Percentiles rank a stretch among this genome's conserved stretches.
Evolutionary conservation across 92 coral and sea anemone genomes (phyloP).

Genomic region (Epizoanthus illoricatus): DNA sequence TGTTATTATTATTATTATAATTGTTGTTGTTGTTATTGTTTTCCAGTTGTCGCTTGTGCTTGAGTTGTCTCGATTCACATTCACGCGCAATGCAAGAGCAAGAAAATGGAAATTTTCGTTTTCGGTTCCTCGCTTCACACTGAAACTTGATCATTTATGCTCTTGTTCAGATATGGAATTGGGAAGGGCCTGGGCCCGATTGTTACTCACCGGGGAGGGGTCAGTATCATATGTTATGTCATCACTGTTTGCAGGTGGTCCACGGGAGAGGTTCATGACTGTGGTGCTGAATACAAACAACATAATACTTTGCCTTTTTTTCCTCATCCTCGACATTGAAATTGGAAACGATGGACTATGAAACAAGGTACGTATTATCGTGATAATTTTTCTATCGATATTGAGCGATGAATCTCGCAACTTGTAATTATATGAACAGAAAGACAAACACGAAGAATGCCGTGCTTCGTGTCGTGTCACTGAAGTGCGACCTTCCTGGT

Average conservation of each 20-base stretch:
- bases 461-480: neutral
- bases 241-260: constrained; percentile 38
- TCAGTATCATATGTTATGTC: constrained; percentile 27
- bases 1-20: too few species aligned
- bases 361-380: constrained; percentile 5
- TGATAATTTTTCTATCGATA: neutral
- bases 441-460: too few species aligned
- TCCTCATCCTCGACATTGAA: neutral
- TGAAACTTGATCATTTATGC: too few species aligned
- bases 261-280: constrained; percentile 12
- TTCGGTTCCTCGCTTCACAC: too few species aligned
- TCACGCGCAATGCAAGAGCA: too few species aligned
- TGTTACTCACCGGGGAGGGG: constrained; percentile 7
- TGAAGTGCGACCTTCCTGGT: neutral
- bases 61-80: too few species aligned
- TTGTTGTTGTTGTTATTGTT: too few species aligned
- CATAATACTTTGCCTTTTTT: neutral
- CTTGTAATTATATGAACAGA: neutral
- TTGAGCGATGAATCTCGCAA: neutral
- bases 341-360: neutral
- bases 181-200: constrained; percentile 20
- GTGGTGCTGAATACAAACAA: neutral
- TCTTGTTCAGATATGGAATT: too few species aligned
- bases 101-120: too few species aligned
- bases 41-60: too few species aligned